phyloP scores from a whole-genome alignment of 2,888 invertebrate species.

The Pyrochroa serraticornis region DNA sequence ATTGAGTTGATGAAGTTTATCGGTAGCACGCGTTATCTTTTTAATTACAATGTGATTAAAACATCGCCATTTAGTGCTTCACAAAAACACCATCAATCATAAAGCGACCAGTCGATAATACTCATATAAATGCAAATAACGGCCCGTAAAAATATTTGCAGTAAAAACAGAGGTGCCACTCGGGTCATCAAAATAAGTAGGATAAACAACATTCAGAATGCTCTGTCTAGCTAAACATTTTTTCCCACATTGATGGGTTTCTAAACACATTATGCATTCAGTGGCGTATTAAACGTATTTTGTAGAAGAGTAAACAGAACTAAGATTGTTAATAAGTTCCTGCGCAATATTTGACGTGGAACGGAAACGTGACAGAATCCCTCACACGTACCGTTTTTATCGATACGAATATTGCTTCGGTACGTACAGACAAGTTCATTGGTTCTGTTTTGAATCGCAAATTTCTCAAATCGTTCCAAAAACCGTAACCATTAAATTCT shows the following conservation, averaged over 20 bases:
- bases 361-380: constrained; percentile 1
- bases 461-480: background rate
- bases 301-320: constrained; percentile 8
- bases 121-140: constrained; percentile 26
- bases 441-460: background rate
- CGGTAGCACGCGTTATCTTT: constrained; percentile 7
- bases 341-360: constrained; percentile 6
- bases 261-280: constrained; percentile 2
- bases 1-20: background rate
- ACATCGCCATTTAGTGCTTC: constrained; percentile 7
- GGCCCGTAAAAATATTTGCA: constrained; percentile 22
- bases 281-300: constrained; percentile 8
- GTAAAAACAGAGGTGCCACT: constrained; percentile 13
- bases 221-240: constrained; percentile 3
- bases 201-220: constrained; percentile 14
- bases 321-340: constrained; percentile 3
- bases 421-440: background rate
- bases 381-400: background rate
- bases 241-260: background rate
- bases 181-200: constrained; percentile 14
- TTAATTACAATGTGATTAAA: constrained; percentile 21
- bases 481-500: background rate
- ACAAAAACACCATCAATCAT: constrained; percentile 26
- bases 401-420: background rate
- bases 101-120: constrained; percentile 22